Conservation (phyloP, 2,113 vertebrate species). For the human (Homo sapiens) region DNA sequence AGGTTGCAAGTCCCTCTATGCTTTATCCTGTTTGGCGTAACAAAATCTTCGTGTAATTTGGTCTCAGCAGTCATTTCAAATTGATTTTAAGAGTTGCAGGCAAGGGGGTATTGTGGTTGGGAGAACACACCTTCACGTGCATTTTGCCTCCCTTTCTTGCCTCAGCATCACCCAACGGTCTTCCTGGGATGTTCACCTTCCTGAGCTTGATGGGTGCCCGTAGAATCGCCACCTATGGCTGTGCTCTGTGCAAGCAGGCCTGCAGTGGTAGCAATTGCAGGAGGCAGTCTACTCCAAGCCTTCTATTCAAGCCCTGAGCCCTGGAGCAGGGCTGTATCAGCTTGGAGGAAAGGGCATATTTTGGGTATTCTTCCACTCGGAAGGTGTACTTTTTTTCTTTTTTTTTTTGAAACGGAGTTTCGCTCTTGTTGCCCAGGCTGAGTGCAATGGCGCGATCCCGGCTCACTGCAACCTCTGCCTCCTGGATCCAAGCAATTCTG, state of each 20-base stretch:
- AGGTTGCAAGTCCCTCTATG: constrained; percentile 23
- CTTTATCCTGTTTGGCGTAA: constrained; percentile 37
- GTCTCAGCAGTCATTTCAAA: neutral
- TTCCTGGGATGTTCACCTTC: fast-evolving
- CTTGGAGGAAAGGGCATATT: neutral
- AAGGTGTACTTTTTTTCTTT: neutral
- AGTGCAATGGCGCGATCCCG: too few relatives aligned
- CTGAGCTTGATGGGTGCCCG: neutral
- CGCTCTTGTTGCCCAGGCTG: too few relatives aligned
- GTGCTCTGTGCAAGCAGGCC: neutral
- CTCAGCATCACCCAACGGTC: too few relatives aligned
- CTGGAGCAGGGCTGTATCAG: fast-evolving
- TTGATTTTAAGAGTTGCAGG: neutral
- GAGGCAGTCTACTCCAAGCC: fast-evolving
- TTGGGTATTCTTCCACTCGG: neutral
- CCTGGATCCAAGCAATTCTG: too few relatives aligned
- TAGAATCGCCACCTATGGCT: fast-evolving
- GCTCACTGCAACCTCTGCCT: too few relatives aligned
- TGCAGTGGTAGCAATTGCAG: fast-evolving
- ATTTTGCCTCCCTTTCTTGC: neutral
- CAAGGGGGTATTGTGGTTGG: fast-evolving
- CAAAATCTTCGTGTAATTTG: neutral
- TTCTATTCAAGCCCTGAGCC: neutral
- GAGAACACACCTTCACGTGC: neutral
- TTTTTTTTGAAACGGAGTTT: too few relatives aligned